phyloP scores from a whole-genome alignment of 2,113 vertebrate species.

The Rallus limicola region DNA sequence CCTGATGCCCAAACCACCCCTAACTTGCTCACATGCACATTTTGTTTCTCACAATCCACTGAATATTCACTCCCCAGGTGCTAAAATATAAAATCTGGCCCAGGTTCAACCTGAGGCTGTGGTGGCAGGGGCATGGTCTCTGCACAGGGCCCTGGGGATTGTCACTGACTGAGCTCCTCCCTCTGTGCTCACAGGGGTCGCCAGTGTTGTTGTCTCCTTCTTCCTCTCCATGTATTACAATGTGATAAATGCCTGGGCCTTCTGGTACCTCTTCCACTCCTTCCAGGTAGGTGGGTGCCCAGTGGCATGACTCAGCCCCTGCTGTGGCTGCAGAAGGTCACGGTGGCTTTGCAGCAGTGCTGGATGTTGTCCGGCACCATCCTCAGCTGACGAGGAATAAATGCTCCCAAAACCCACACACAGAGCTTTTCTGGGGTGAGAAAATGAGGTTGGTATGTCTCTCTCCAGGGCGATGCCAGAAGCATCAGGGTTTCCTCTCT shows the following conservation, averaged over 20 bases:
- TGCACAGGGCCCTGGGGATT: neutral
- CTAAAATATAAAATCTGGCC: neutral
- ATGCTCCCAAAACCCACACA: neutral
- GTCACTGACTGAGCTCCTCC: neutral
- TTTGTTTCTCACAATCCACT: neutral
- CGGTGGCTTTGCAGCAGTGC: neutral
- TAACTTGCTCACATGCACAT: neutral
- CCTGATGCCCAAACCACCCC: neutral
- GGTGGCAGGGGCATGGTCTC: accelerated
- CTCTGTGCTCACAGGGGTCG: constrained; percentile 76
- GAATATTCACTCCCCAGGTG: neutral
- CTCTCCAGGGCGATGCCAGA: neutral
- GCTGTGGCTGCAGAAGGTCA: accelerated
- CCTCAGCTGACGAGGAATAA: neutral
- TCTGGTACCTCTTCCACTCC: constrained; percentile 97
- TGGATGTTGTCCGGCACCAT: neutral
- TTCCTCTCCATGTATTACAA: constrained; percentile 96
- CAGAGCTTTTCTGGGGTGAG: neutral
- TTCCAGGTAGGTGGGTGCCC: constrained; percentile 84
- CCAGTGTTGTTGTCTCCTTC: constrained; percentile 87
- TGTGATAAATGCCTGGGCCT: constrained; percentile 91
- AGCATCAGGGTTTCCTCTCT: accelerated
- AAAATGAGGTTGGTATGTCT: neutral
- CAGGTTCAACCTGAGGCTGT: neutral
- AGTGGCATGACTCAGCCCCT: accelerated